Percentiles rank a stretch among this genome's conserved stretches.
These are phyloP conservation scores for Atethmia centrago DNA, from an alignment of 2,888 invertebrate species.

Conservation along the genomic window DNA sequence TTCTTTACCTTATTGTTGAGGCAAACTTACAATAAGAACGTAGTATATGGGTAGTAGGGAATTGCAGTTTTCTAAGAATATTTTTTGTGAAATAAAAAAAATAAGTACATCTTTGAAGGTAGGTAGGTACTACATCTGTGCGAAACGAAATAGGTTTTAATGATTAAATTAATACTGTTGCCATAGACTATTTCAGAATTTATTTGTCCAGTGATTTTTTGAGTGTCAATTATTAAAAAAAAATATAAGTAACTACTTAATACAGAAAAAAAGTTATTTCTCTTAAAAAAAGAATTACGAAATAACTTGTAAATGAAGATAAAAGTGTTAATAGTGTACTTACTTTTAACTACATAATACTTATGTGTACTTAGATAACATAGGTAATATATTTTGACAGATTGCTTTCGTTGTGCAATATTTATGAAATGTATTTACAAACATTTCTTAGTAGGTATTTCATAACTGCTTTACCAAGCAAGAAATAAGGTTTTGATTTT, in stretches of 20 bases:
- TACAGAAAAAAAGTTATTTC: not conserved
- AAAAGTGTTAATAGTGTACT: conserved; percentile 6
- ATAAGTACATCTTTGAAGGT: conserved; percentile 18
- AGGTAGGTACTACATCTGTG: not conserved
- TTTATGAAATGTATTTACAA: conserved; percentile 46
- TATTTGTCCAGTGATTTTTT: not conserved
- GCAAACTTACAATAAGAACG: conserved; percentile 16
- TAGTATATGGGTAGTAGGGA: conserved; percentile 12
- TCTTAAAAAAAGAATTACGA: not conserved
- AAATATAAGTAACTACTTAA: fast-evolving
- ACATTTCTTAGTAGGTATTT: conserved; percentile 34
- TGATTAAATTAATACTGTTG: not conserved
- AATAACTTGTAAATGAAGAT: conserved; percentile 7
- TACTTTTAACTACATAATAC: conserved; percentile 11
- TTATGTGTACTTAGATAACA: conserved; percentile 2
- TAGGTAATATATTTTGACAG: conserved; percentile 25
- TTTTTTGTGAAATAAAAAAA: conserved; percentile 7
- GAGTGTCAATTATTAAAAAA: no score
- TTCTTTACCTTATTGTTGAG: conserved; percentile 71
- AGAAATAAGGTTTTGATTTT: not conserved
- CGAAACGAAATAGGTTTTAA: no score
- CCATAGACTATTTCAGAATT: not conserved
- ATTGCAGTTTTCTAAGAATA: not conserved
- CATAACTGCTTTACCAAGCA: conserved; percentile 12
- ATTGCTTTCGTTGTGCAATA: conserved; percentile 62